Evolutionary conservation across 1,140 invertebrate genomes (phyloP).

Genomic region (Cheumatopsyche charites): DNA sequence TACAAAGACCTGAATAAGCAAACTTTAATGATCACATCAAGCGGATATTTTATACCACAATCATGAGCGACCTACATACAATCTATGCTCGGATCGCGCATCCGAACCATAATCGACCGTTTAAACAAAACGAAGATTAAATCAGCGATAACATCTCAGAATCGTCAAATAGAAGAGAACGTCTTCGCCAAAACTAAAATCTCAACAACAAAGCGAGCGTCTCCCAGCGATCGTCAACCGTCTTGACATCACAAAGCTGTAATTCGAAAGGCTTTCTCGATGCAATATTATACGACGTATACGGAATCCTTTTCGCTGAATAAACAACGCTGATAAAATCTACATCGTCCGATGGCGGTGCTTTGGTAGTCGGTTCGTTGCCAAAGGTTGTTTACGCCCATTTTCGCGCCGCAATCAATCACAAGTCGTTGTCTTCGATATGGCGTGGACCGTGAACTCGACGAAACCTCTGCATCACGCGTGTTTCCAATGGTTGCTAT

Average conservation of each 20-base stretch:
- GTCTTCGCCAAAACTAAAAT: no score
- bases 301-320: not conserved
- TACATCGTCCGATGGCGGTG: not conserved
- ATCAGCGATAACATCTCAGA: no score
- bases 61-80: no score
- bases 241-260: no score
- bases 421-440: not conserved
- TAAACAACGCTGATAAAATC: slow-evolving; percentile 4
- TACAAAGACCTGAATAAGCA: no score
- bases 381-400: slow-evolving; percentile 21
- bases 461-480: slow-evolving; percentile 22
- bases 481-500: not conserved
- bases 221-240: no score
- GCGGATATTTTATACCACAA: no score
- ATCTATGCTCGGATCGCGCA: no score
- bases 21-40: no score
- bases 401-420: slow-evolving; percentile 29
- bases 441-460: slow-evolving; percentile 8
- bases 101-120: no score
- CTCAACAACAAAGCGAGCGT: no score
- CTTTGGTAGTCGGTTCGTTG: not conserved
- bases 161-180: not conserved
- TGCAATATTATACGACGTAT: not conserved
- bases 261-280: not conserved
- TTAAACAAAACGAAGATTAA: no score